Percentiles rank a stretch among this genome's conserved stretches.
Conservation (phyloP, 1,140 invertebrate genomes). For the Hormaphis cornu region DNA sequence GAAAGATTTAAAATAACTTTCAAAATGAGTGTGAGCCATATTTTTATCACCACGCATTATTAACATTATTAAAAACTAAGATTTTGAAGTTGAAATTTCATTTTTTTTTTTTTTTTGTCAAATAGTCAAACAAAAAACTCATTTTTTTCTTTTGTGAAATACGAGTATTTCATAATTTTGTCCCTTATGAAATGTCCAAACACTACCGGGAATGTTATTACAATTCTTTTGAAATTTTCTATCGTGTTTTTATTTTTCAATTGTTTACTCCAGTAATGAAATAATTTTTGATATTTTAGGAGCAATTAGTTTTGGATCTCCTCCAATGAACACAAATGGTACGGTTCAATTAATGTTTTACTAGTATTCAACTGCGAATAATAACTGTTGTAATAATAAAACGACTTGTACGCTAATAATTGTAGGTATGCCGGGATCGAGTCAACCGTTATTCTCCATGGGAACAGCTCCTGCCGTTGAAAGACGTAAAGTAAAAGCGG, state of each 20-base stretch:
- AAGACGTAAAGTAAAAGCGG: conserved; percentile 17
- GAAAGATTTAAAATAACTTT: too few species aligned
- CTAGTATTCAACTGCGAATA: too few species aligned
- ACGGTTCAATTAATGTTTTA: background rate
- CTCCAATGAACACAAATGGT: background rate
- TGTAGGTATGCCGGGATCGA: background rate
- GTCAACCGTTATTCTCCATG: conserved; percentile 7
- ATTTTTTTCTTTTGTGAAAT: background rate
- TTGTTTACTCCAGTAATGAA: background rate
- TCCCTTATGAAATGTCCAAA: background rate
- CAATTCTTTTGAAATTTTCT: background rate
- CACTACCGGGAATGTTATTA: background rate
- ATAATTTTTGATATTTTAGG: background rate
- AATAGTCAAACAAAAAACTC: background rate
- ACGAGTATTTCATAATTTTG: too few species aligned
- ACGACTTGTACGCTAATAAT: too few species aligned
- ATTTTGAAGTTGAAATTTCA: too few species aligned
- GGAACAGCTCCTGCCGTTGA: conserved; percentile 1
- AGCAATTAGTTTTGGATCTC: conserved; percentile 17
- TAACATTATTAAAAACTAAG: too few species aligned
- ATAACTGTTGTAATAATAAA: too few species aligned
- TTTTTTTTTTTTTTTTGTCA: background rate
- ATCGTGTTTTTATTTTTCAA: background rate
- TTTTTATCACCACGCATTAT: too few species aligned
- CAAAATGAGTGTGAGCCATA: too few species aligned